These are phyloP conservation scores for Tamias sibiricus DNA, from an alignment of 2,113 vertebrate species.

Conservation along the genomic window DNA sequence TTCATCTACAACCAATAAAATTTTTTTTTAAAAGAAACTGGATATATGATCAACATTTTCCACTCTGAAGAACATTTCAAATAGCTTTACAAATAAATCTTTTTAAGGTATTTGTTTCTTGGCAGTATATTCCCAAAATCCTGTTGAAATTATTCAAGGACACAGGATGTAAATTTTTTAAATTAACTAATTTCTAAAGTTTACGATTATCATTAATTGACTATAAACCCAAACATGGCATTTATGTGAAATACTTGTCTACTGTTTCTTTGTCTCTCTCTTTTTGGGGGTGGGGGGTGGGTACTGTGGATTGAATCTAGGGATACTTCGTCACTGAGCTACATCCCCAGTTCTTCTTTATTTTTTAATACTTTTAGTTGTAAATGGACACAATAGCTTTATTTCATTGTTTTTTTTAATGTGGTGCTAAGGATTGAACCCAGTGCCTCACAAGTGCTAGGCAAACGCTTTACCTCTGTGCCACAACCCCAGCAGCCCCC, in stretches of 20 bases:
- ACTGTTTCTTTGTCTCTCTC: background rate
- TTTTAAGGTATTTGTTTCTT: background rate
- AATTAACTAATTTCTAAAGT: background rate
- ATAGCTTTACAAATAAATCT: conserved; percentile 2
- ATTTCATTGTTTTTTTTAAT: too few species aligned
- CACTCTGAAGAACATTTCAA: background rate
- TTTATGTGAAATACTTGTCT: conserved; percentile 3
- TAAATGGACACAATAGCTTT: too few species aligned
- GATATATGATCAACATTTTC: background rate
- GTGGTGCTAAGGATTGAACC: too few species aligned
- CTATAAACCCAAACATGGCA: background rate
- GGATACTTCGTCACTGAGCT: too few species aligned
- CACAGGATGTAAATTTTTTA: background rate
- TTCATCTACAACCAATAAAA: too few species aligned
- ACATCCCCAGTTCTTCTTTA: too few species aligned
- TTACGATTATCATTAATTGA: background rate
- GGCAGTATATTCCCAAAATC: background rate
- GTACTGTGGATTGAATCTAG: too few species aligned
- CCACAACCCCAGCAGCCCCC: too few species aligned
- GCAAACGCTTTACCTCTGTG: too few species aligned
- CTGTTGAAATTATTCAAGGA: conserved; percentile 1
- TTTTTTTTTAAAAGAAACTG: background rate
- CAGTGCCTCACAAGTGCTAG: too few species aligned
- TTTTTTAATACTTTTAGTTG: too few species aligned
- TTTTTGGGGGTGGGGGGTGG: too few species aligned